These are phyloP conservation scores for Solenopsis fugax DNA, from an alignment of 1,140 invertebrate genomes.

Conservation along the genomic window DNA sequence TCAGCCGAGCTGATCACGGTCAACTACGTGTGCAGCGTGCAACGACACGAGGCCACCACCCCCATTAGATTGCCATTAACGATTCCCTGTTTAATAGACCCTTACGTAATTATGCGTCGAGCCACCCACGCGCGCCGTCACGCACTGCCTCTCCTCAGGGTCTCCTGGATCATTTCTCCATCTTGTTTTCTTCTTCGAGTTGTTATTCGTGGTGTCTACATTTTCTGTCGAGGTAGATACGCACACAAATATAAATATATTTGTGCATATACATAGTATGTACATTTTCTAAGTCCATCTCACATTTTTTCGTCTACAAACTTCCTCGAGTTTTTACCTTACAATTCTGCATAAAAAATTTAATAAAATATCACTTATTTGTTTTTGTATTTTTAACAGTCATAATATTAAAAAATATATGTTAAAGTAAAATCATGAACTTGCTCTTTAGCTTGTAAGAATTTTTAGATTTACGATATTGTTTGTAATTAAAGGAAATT, in stretches of 20 bases:
- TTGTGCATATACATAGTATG: background rate
- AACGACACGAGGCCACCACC: constrained; percentile 42
- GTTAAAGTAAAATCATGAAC: background rate
- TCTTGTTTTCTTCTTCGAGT: constrained; percentile 36
- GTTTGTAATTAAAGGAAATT: background rate
- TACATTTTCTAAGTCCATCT: background rate
- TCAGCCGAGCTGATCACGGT: constrained; percentile 39
- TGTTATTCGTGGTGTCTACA: background rate
- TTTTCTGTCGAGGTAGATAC: background rate
- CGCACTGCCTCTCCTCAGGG: constrained; percentile 24
- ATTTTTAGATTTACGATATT: too few relatives aligned
- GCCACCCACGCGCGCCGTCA: constrained; percentile 53
- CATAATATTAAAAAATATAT: background rate
- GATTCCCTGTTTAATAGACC: constrained; percentile 62
- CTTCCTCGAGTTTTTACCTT: background rate
- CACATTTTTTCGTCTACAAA: background rate
- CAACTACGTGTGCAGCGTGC: constrained; percentile 7
- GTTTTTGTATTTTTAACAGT: background rate
- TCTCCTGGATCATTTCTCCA: constrained; percentile 14
- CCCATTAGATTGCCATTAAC: constrained; percentile 60
- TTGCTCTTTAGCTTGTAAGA: too few relatives aligned
- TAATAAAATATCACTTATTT: background rate
- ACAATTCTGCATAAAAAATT: background rate
- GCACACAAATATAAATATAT: background rate
- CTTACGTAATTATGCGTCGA: constrained; percentile 63